These are phyloP conservation scores for Diprion similis DNA, from an alignment of 1,140 invertebrate genomes.

Conservation along the genomic window DNA sequence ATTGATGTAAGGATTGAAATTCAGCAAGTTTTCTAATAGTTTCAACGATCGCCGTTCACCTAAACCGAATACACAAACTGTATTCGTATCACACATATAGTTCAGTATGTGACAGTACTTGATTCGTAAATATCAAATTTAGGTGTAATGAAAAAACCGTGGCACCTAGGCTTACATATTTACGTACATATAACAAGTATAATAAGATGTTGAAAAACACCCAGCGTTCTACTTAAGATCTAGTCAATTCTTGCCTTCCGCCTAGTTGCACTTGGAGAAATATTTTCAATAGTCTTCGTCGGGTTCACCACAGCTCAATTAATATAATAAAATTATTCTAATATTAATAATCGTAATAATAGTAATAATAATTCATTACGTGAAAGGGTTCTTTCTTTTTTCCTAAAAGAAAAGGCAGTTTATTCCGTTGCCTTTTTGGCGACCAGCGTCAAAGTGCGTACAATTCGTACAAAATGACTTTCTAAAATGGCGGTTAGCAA, in stretches of 20 bases:
- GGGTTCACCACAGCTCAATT: neutral
- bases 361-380: slow-evolving; percentile 6
- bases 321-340: no score
- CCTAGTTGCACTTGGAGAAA: neutral
- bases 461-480: slow-evolving; percentile 8
- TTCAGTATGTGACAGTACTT: neutral
- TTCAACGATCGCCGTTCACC: no score
- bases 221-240: neutral
- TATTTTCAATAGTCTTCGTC: neutral
- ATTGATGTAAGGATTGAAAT: no score
- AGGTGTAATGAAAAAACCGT: neutral
- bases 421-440: slow-evolving; percentile 15
- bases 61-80: no score
- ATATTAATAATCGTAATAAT: neutral
- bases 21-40: no score
- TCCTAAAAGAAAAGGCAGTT: neutral
- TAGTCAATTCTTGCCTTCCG: neutral
- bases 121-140: neutral
- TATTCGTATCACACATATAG: no score
- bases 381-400: no score
- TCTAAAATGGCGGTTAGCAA: neutral
- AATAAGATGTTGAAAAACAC: neutral
- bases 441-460: slow-evolving; percentile 17
- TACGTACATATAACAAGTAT: neutral
- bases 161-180: neutral